Base-by-base conservation (phyloP, 2,797 vertebrate genomes). In the Atherinosoma microstoma region DNA sequence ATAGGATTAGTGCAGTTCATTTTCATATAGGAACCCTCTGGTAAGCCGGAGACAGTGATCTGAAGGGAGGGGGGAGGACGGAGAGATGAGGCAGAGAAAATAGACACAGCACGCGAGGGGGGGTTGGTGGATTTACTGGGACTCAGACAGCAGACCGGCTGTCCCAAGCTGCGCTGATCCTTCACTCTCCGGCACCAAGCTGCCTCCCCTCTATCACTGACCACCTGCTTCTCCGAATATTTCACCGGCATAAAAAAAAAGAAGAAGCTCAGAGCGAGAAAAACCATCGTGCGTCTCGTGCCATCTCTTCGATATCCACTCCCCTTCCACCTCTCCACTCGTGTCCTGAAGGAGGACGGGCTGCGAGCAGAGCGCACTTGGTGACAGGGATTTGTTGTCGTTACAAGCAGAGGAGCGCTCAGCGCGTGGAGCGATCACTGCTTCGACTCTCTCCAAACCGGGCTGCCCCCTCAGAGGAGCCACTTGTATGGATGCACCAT, bases 401-500 rank as follows among this genome's bases (percentile, higher is more conserved):
- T 87, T 88, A 87, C 79, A 80, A 78, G 78, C 67, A 67, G 62
- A 79, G 81, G 49, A 88, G 78, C 70, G 70, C 75, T n/a, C 69
- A 57, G 75, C 34, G 42, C 64, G 58, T 62, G 54, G 42, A 54
- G 68, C 58, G 45, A 9, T 0, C 67, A 68, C 83, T 20, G 59
- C 6, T 49, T 1, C 76, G 42, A 73, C 79, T 62, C 78, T 49
- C 36, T 49, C 32, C 40, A 36, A 64, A 73, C 84, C 78, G 70
- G 79, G 74, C 75, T 81, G 56, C 51, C 65, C 63, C 47, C 69
- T 79, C 82, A 40, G 47, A 62, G 79, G 81, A 85, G 81, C 67
- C 73, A 83, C 85, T 92, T 94, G 94, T 86, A 96, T 95, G 96
- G 95, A 94, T 87, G 93, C 94, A 88, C 89, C 94, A 98, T 98